These are phyloP conservation scores for Albula goreensis DNA, from an alignment of 2,113 vertebrate species.

Conservation along the genomic window DNA sequence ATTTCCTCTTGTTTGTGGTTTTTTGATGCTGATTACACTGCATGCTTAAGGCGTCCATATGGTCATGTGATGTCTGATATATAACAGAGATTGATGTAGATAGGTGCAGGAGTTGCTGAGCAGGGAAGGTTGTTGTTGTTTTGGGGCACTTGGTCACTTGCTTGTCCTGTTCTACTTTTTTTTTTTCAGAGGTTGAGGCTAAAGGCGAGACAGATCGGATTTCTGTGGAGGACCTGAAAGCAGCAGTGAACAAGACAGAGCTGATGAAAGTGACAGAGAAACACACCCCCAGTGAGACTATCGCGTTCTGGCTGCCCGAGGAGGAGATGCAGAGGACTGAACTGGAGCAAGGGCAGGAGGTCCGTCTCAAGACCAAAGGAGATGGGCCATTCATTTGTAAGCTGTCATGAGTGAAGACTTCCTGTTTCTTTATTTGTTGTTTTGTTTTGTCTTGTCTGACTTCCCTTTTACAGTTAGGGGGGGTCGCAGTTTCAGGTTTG, in stretches of 20 bases:
- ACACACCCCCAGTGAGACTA: slow-evolving; percentile 62
- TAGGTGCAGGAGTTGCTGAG: too few relatives aligned
- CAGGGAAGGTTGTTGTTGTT: too few relatives aligned
- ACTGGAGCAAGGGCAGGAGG: slow-evolving; percentile 70
- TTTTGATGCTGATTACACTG: too few relatives aligned
- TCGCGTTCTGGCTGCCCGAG: slow-evolving; percentile 82
- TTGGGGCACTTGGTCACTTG: too few relatives aligned
- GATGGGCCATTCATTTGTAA: slow-evolving; percentile 83
- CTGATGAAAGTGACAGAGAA: slow-evolving; percentile 68
- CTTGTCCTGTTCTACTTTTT: slow-evolving; percentile 13
- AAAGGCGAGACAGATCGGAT: slow-evolving; percentile 76
- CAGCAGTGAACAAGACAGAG: slow-evolving; percentile 69
- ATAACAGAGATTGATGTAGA: too few relatives aligned
- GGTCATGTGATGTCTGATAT: too few relatives aligned
- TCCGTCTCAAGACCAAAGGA: slow-evolving; percentile 81
- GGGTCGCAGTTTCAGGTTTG: too few relatives aligned
- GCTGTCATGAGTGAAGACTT: slow-evolving; percentile 34
- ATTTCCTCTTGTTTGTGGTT: too few relatives aligned
- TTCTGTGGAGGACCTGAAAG: slow-evolving; percentile 64
- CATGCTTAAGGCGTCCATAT: too few relatives aligned
- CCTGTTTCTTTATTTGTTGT: background rate
- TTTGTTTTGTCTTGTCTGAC: background rate
- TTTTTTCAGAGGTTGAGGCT: slow-evolving; percentile 71
- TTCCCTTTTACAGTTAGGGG: too few relatives aligned
- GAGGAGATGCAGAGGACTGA: slow-evolving; percentile 75